Evolutionary conservation across 1,140 invertebrate species (phyloP).

Genomic region (Chironomus tepperi): DNA sequence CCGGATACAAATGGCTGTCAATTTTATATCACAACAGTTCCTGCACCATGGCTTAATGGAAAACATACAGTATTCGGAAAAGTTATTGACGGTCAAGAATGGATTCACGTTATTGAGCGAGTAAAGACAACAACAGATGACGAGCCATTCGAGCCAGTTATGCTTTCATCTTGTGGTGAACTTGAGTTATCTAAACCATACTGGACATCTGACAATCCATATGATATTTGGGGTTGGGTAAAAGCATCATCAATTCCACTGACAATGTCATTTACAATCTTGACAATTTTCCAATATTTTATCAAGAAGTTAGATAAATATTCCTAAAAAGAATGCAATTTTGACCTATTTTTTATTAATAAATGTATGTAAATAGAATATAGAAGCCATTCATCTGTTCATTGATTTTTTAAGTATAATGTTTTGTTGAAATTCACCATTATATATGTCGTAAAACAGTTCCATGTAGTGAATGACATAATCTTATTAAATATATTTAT

Average conservation of each 20-base stretch:
- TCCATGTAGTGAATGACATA: too few relatives aligned
- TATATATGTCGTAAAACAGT: too few relatives aligned
- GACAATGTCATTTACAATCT: constrained; percentile 61
- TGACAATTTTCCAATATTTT: constrained; percentile 68
- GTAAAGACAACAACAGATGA: constrained; percentile 64
- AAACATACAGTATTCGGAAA: constrained; percentile 92
- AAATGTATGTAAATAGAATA: background rate
- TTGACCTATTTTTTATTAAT: background rate
- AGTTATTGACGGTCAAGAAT: constrained; percentile 70
- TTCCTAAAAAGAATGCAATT: constrained; percentile 7
- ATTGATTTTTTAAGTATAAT: too few relatives aligned
- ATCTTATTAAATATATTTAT: too few relatives aligned
- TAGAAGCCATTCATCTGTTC: too few relatives aligned
- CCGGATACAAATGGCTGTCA: constrained; percentile 82
- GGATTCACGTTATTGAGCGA: constrained; percentile 74
- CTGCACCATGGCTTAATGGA: constrained; percentile 86
- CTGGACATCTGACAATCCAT: constrained; percentile 57
- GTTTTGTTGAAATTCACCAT: too few relatives aligned
- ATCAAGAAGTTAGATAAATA: constrained; percentile 53
- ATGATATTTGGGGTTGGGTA: constrained; percentile 61
- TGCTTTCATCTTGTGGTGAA: constrained; percentile 56
- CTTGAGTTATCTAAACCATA: constrained; percentile 50
- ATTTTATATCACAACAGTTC: constrained; percentile 88
- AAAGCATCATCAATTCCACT: constrained; percentile 63
- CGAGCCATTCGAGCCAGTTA: constrained; percentile 53